Evolutionary conservation across 2,888 invertebrate genomes (phyloP), one percentile per base, ranked within the genome.

Genomic region (Drosophila borealis): DNA sequence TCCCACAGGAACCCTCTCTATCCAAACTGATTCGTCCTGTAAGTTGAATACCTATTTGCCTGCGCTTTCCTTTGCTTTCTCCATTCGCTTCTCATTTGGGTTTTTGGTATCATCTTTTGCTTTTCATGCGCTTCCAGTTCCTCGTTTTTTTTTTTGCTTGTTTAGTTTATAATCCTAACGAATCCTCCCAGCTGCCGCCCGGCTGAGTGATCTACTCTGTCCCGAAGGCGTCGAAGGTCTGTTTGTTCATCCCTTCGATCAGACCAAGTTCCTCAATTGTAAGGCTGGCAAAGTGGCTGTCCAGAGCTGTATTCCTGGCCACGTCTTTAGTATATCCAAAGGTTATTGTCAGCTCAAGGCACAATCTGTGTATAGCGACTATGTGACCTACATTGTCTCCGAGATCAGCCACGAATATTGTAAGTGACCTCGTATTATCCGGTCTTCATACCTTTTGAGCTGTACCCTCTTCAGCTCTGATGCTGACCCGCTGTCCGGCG

Each of bases 191-290:
- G 87, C 66, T 51, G 48, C 49, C n/a, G 41, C 42, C 6, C 61
- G 59, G 2, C 34, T 67, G 1, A 76, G 60, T 25, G 75, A 82
- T 45, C 70, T 91, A 0, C 74, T 85, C 71, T 94, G 94, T 79
- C 94, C 94, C 0, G 66, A 80, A 0, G 91, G 92, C 37, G 92
- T 93, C 9, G 93, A 94, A 0, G 95, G 95, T 0, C 93, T 93
- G 59, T 94, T 94, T 78, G 93, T 94, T 0, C 94, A 95, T 85
- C 93, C 94, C 17, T 92, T 93, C 2, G 94, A 95, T 53, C 95
- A 95, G 82, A 93, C 94, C 67, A 94, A 94, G 80, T 95, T 94
- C 82, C 92, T 95, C 14, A 94, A 94, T 81, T 95, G 95, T 81
- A 94, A 94, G 93, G 94, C 94, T 72, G 95, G 95, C 0, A 92